These are phyloP conservation scores for Pharmacophagus antenor DNA, from an alignment of 2,888 invertebrate genomes.

Conservation along the genomic window DNA sequence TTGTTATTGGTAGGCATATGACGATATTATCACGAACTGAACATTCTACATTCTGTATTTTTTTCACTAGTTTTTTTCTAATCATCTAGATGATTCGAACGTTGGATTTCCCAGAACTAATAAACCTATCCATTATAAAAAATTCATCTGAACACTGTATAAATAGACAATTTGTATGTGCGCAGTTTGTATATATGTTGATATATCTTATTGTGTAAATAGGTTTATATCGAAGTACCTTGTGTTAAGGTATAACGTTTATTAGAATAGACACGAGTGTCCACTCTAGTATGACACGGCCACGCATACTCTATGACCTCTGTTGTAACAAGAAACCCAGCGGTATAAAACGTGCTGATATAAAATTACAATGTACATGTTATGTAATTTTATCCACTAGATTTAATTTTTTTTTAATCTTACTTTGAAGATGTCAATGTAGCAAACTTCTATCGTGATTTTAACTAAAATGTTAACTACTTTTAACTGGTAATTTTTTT, in stretches of 20 bases:
- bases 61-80: too few relatives aligned
- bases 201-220: not conserved
- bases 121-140: too few relatives aligned
- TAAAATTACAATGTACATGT: conserved; percentile 31
- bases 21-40: too few relatives aligned
- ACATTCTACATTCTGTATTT: too few relatives aligned
- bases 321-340: conserved; percentile 28
- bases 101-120: too few relatives aligned
- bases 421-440: not conserved
- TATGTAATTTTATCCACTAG: conserved; percentile 27
- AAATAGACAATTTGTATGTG: not conserved
- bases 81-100: too few relatives aligned
- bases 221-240: not conserved
- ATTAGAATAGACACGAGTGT: conserved; percentile 22
- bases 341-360: conserved; percentile 27
- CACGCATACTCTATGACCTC: conserved; percentile 28
- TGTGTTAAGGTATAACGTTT: conserved; percentile 8
- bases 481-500: too few relatives aligned
- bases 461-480: too few relatives aligned
- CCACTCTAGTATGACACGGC: conserved; percentile 25
- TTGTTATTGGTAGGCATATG: too few relatives aligned
- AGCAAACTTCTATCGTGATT: too few relatives aligned
- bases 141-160: too few relatives aligned
- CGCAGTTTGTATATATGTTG: not conserved
- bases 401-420: conserved; percentile 19